A percentile compares a stretch with the other conserved stretches of the same genome.
phyloP scores from a whole-genome alignment of 2,797 vertebrate species.

The Catostomus latipinnis region DNA sequence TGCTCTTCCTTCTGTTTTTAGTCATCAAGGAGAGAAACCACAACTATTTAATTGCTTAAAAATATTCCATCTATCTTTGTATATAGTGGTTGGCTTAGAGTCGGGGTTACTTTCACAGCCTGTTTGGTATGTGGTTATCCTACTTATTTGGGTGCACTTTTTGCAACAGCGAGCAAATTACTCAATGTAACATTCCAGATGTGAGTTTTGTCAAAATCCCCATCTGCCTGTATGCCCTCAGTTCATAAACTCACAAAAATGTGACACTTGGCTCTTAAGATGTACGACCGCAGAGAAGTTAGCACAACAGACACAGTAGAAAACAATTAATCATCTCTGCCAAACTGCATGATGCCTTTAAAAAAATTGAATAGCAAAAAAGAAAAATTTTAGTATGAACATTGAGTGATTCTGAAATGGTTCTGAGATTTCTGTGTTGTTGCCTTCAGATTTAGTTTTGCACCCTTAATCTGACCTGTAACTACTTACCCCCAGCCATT shows the following conservation, averaged over 20 bases:
- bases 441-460: neutral
- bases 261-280: conserved; percentile 21
- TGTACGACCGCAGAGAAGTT: conserved; percentile 19
- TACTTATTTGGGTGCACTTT: conserved; percentile 42
- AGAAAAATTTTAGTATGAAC: neutral
- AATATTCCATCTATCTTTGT: conserved; percentile 41
- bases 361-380: neutral
- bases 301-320: conserved; percentile 13
- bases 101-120: conserved; percentile 35
- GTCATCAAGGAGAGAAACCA: conserved; percentile 30
- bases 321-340: conserved; percentile 18
- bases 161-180: conserved; percentile 29
- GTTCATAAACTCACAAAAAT: conserved; percentile 20
- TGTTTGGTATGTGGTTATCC: conserved; percentile 38
- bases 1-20: conserved; percentile 11
- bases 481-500: too few relatives aligned
- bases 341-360: conserved; percentile 1
- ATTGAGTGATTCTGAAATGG: neutral
- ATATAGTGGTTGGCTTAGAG: conserved; percentile 13
- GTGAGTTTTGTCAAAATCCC: conserved; percentile 41
- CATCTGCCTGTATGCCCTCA: conserved; percentile 10
- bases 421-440: neutral
- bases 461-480: neutral
- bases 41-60: conserved; percentile 42
- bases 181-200: conserved; percentile 47